Evolutionary conservation across 2,797 vertebrate genomes (phyloP).

Genomic region (Sebastes elongatus): DNA sequence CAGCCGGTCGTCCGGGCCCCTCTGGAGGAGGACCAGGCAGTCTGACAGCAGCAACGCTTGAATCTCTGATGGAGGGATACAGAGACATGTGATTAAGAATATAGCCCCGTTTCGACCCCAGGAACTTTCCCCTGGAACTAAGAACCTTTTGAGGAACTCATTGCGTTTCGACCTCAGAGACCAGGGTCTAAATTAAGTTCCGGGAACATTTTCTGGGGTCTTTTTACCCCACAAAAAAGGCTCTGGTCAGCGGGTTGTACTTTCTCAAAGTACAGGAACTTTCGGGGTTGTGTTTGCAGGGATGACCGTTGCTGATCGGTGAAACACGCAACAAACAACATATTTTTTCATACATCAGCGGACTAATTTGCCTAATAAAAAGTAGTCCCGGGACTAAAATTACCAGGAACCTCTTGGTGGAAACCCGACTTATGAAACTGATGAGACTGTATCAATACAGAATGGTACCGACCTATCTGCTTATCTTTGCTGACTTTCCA

Average conservation of each 20-base stretch:
- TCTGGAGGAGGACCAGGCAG: conserved; percentile 89
- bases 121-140: rapidly evolving
- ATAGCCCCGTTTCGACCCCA: background rate
- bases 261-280: too few relatives aligned
- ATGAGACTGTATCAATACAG: background rate
- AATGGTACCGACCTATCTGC: conserved; percentile 84
- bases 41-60: conserved; percentile 93
- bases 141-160: too few relatives aligned
- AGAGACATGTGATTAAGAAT: background rate
- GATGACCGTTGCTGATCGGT: too few relatives aligned
- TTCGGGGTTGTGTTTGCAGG: too few relatives aligned
- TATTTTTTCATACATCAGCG: too few relatives aligned
- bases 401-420: too few relatives aligned
- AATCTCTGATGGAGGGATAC: conserved; percentile 80
- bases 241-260: rapidly evolving
- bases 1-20: conserved; percentile 88
- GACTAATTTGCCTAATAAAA: too few relatives aligned
- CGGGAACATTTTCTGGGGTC: rapidly evolving
- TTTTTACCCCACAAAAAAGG: too few relatives aligned
- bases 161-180: too few relatives aligned
- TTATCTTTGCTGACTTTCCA: conserved; percentile 96
- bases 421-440: rapidly evolving
- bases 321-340: too few relatives aligned
- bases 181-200: too few relatives aligned
- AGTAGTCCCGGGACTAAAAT: too few relatives aligned